Conservation (phyloP, 2,797 vertebrate genomes). For the Brotula barbata region DNA sequence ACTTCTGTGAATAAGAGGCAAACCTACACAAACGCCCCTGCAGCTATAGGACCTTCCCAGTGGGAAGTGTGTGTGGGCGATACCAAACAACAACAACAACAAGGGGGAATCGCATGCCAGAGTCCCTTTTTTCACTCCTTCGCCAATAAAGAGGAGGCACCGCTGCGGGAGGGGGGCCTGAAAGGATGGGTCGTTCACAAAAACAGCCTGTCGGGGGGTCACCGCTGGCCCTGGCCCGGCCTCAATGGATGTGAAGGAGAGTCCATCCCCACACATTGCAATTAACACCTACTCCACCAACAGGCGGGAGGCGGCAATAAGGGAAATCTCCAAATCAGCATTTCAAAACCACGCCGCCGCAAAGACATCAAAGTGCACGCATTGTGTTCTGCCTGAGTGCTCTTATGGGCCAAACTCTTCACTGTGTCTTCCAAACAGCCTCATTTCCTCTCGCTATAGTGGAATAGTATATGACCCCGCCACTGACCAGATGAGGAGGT, state of each 20-base stretch:
- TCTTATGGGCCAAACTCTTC: slow-evolving; percentile 51
- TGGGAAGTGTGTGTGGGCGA: slow-evolving; percentile 69
- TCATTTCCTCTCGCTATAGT: slow-evolving; percentile 35
- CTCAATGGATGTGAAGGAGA: slow-evolving; percentile 67
- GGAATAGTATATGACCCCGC: slow-evolving; percentile 52
- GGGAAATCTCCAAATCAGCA: slow-evolving; percentile 73
- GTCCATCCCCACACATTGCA: slow-evolving; percentile 69
- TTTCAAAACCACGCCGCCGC: slow-evolving; percentile 70
- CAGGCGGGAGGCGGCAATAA: slow-evolving; percentile 50
- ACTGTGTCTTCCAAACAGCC: slow-evolving; percentile 53
- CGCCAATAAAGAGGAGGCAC: slow-evolving; percentile 61
- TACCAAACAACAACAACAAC: slow-evolving; percentile 73
- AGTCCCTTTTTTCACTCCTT: slow-evolving; percentile 53
- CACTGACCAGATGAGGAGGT: slow-evolving; percentile 46
- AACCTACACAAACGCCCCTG: slow-evolving; percentile 78
- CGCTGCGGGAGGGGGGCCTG: slow-evolving; percentile 57
- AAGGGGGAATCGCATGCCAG: slow-evolving; percentile 64
- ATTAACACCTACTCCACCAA: slow-evolving; percentile 80
- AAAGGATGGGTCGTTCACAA: slow-evolving; percentile 71
- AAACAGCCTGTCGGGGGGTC: slow-evolving; percentile 61
- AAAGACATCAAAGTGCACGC: slow-evolving; percentile 76
- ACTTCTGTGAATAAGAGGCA: slow-evolving; percentile 79
- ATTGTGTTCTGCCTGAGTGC: slow-evolving; percentile 57
- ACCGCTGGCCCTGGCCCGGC: slow-evolving; percentile 43
- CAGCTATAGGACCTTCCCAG: slow-evolving; percentile 66